Evolutionary conservation across 1,140 invertebrate species (phyloP), one percentile per base, ranked within the genome.

Genomic region (Chlorops oryzae): DNA sequence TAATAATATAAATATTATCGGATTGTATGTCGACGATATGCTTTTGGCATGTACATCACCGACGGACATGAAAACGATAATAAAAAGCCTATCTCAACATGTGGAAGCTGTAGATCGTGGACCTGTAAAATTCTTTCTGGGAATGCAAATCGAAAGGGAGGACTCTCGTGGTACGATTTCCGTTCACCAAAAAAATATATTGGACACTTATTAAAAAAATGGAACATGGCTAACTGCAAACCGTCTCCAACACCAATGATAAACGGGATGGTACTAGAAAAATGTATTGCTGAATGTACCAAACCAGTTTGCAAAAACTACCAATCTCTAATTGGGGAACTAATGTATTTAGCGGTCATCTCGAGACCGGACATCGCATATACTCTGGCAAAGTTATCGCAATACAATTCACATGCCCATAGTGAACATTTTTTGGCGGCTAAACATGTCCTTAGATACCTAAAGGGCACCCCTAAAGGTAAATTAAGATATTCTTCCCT

Each of bases 111-210:
- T 54, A 34, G 48, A 60, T 12, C 10, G 40, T 4, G 56, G 42
- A 9, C 9, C 44, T 43, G 34, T 21, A 59, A 23, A n/a, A n/a
- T n/a, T n/a, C n/a, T 68, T 37, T 57, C 52, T 72, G 47, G 62
- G 65, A 9, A 60, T 64, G n/a, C 50, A 59, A 51, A 63, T 72
- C 40, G 45, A 51, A 52, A 9, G n/a, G n/a, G 28, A 32, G 7
- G 28, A 32, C 28, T n/a, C 28, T 9, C 28, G 28, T 32, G 28
- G 28, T 7, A 32, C n/a, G n/a, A n/a, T 32, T 32, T 9, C 7
- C 7, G n/a, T 32, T n/a, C n/a, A n/a, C 28, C 28, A 32, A 32
- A 32, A n/a, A 7, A 32, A 32, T 32, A 9, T 9, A 32, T 32
- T 9, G n/a, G n/a, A n/a, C 7, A 32, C n/a, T n/a, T 32, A 9